Conservation (phyloP, 1,140 invertebrate species). For the Achatina immaculata region DNA sequence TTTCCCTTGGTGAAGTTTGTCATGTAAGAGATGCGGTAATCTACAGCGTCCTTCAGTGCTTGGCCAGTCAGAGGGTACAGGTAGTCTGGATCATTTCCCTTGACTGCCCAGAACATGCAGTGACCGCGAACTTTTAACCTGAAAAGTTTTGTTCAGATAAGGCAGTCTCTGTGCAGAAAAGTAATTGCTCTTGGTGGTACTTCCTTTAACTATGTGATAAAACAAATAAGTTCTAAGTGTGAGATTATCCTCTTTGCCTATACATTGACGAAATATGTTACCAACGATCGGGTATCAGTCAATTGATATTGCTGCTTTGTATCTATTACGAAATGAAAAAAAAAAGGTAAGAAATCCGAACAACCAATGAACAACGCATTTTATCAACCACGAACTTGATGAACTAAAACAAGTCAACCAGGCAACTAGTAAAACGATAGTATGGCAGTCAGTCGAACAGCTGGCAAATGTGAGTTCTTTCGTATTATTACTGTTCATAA, state of each 20-base stretch:
- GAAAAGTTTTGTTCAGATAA: not conserved
- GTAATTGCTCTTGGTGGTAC: not conserved
- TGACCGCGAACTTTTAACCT: conserved; percentile 59
- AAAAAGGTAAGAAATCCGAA: no score
- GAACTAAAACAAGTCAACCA: no score
- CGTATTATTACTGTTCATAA: no score
- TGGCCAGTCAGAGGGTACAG: conserved; percentile 41
- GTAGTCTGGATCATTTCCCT: conserved; percentile 45
- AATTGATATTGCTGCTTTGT: no score
- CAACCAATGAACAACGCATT: no score
- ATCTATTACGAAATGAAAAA: no score
- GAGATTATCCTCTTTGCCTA: not conserved
- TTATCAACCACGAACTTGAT: no score
- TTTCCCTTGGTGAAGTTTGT: conserved; percentile 48
- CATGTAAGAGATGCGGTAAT: conserved; percentile 49
- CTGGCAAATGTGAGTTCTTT: no score
- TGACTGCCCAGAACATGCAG: conserved; percentile 56
- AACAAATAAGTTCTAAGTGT: not conserved
- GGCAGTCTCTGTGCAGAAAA: not conserved
- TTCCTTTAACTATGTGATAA: not conserved
- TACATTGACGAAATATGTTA: conserved; percentile 1
- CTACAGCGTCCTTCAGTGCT: conserved; percentile 42
- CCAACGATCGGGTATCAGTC: no score
- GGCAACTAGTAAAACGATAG: no score
- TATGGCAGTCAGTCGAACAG: no score